These are phyloP conservation scores for Paramisgurnus dabryanus DNA, from an alignment of 2,113 vertebrate species.

Conservation along the genomic window DNA sequence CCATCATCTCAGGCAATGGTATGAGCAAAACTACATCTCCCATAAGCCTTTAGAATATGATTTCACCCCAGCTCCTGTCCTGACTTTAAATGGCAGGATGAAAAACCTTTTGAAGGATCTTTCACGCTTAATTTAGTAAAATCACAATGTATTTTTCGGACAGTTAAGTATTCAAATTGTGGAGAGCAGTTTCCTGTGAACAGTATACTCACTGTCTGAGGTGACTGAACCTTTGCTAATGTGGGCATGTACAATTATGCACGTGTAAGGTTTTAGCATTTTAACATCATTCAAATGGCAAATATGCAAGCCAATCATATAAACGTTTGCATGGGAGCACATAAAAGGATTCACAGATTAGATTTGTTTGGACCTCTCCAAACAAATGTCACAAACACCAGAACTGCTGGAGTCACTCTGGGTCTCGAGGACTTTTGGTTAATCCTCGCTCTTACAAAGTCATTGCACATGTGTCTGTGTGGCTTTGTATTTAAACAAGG, in stretches of 20 bases:
- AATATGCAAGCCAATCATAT: background rate
- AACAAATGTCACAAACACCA: background rate
- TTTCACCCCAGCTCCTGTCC: background rate
- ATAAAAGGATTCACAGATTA: background rate
- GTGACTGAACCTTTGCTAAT: background rate
- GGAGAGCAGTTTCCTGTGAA: slow-evolving; percentile 5
- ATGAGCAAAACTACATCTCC: slow-evolving; percentile 19
- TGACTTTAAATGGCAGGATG: slow-evolving; percentile 31
- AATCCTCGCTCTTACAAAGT: slow-evolving; percentile 4
- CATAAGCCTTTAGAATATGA: background rate
- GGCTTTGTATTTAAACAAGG: slow-evolving; percentile 25
- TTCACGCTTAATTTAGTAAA: slow-evolving; percentile 39
- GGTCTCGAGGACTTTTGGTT: background rate
- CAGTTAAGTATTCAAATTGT: slow-evolving; percentile 24
- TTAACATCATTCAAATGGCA: background rate
- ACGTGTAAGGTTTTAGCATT: background rate
- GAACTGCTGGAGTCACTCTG: background rate
- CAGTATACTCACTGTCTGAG: background rate
- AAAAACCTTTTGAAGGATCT: slow-evolving; percentile 18
- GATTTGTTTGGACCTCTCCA: background rate
- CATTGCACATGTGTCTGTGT: slow-evolving; percentile 11
- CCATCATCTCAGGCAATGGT: background rate
- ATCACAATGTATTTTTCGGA: slow-evolving; percentile 30
- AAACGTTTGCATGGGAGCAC: background rate
- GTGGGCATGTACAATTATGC: background rate